phyloP scores from a whole-genome alignment of 2,797 vertebrate species.

The Tangara arthus region DNA sequence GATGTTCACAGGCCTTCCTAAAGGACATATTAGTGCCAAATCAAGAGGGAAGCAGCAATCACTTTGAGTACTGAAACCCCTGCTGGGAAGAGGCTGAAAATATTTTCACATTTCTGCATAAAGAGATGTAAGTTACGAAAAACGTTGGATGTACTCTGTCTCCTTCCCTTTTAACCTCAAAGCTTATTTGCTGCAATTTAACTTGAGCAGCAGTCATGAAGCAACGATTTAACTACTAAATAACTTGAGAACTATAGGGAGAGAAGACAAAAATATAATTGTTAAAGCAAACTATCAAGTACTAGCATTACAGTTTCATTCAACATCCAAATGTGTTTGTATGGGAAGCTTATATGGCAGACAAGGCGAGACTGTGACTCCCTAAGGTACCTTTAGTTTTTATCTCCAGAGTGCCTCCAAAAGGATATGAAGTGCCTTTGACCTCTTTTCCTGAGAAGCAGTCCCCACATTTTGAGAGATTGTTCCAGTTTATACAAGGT shows the following conservation, averaged over 20 bases:
- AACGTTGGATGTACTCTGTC: neutral
- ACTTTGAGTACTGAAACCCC: neutral
- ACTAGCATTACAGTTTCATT: neutral
- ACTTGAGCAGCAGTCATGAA: neutral
- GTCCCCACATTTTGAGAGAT: neutral
- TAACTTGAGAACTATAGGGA: neutral
- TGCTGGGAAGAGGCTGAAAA: neutral
- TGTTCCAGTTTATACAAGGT: neutral
- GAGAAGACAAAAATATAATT: neutral
- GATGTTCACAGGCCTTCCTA: neutral
- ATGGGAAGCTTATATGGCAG: neutral
- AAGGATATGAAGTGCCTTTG: neutral
- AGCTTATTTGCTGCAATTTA: neutral
- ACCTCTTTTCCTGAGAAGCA: neutral
- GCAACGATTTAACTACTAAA: neutral
- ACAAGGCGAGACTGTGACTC: neutral
- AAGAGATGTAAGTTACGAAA: neutral
- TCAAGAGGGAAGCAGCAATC: neutral
- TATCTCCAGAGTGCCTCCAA: neutral
- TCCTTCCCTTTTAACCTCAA: neutral
- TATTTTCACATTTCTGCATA: neutral
- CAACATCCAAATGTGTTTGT: fast-evolving
- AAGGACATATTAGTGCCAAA: neutral
- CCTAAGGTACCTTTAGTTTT: neutral
- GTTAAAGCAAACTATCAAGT: neutral